phyloP scores from a whole-genome alignment of 2,113 vertebrate genomes.

The Lampris incognitus region DNA sequence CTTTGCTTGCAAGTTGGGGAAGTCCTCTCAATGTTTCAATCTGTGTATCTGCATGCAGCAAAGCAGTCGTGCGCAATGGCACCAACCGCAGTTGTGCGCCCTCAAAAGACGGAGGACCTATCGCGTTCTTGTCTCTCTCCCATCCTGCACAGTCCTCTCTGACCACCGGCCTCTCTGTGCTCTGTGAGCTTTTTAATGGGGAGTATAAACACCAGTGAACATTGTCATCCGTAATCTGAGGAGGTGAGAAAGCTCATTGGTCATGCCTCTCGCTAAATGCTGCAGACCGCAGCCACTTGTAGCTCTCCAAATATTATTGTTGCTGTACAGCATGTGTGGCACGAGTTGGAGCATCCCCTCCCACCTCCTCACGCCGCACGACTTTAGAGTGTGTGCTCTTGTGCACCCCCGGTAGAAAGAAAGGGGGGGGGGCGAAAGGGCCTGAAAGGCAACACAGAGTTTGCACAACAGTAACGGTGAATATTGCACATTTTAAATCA shows the following conservation, averaged over 20 bases:
- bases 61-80: slow-evolving; percentile 47
- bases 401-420: no score
- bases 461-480: no score
- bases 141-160: slow-evolving; percentile 55
- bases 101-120: slow-evolving; percentile 32
- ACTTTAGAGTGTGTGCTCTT: no score
- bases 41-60: slow-evolving; percentile 8
- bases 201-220: slow-evolving; percentile 44
- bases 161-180: slow-evolving; percentile 35
- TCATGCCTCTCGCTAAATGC: slow-evolving; percentile 50
- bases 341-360: slow-evolving; percentile 36
- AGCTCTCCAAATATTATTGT: slow-evolving; percentile 75
- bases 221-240: slow-evolving; percentile 56
- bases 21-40: slow-evolving; percentile 21
- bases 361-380: not conserved
- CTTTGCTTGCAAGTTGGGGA: slow-evolving; percentile 43
- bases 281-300: slow-evolving; percentile 73
- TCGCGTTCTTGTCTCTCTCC: slow-evolving; percentile 18
- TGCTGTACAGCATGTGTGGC: slow-evolving; percentile 61
- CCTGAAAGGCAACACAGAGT: no score
- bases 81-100: slow-evolving; percentile 41
- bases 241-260: slow-evolving; percentile 70
- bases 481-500: no score
- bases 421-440: no score
- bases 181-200: slow-evolving; percentile 67